A percentile compares a stretch with the other conserved stretches of the same genome.
phyloP scores from a whole-genome alignment of 2,888 invertebrate species.

The Campoplex capitator region DNA sequence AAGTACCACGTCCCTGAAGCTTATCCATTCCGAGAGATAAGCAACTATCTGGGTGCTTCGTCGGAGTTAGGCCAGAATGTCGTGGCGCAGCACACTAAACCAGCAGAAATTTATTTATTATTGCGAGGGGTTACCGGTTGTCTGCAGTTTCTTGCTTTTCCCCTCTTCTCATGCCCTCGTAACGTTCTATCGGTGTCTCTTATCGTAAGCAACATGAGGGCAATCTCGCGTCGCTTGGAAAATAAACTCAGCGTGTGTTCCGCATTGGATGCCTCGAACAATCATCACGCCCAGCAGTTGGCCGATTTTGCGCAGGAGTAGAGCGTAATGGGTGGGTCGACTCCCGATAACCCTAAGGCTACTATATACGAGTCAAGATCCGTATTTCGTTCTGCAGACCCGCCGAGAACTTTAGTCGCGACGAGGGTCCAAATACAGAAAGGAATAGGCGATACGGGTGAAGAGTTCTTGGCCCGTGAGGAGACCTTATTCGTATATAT shows the following conservation, averaged over 20 bases:
- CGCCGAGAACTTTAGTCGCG: neutral
- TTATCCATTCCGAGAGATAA: slow-evolving; percentile 54
- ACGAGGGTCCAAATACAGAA: slow-evolving; percentile 6
- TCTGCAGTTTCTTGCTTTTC: slow-evolving; percentile 1
- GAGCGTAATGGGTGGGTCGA: neutral
- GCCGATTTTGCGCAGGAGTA: slow-evolving; percentile 5
- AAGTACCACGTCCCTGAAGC: slow-evolving; percentile 25
- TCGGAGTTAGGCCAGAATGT: slow-evolving; percentile 27
- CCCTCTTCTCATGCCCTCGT: neutral
- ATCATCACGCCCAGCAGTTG: slow-evolving; percentile 14
- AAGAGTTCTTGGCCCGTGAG: slow-evolving; percentile 23
- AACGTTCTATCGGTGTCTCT: neutral
- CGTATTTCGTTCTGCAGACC: slow-evolving; percentile 2
- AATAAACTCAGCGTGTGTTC: neutral
- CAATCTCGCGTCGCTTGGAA: slow-evolving; percentile 15
- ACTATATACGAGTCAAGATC: slow-evolving; percentile 1
- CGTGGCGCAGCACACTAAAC: slow-evolving; percentile 19
- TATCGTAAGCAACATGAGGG: slow-evolving; percentile 14
- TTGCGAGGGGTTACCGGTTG: slow-evolving; percentile 1
- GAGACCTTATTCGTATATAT: slow-evolving; percentile 31
- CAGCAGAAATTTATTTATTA: slow-evolving; percentile 11
- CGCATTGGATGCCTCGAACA: slow-evolving; percentile 4
- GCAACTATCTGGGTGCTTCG: slow-evolving; percentile 10
- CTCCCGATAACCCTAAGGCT: slow-evolving; percentile 24
- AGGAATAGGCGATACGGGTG: neutral